Evolutionary conservation across 2,113 vertebrate species (phyloP), one percentile per base, ranked within the genome.

Genomic region (Callionymus lyra): DNA sequence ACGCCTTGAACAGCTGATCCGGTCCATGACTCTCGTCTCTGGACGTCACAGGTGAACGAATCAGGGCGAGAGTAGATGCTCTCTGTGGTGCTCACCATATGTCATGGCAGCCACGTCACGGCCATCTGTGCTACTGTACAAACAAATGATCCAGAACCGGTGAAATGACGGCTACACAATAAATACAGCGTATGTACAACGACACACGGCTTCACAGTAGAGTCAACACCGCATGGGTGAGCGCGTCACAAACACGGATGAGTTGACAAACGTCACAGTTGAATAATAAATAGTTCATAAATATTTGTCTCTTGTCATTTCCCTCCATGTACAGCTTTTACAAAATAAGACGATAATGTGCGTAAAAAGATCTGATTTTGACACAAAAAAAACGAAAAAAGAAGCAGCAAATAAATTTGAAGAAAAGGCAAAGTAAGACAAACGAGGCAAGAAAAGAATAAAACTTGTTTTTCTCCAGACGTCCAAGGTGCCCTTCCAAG

Each of bases 181-280:
- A 76, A 61, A 67, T 49, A 73, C 59, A 68, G 56, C 63, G 32
- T 59, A 77, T 73, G 56, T 66, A 76, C 65, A 77, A 27, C 72
- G 60, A 77, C 61, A 65, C 56, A 62, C 44, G 66, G 45, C 59
- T 77, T 72, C 70, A 82, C 74, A 71, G 65, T 79, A 57, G 41
- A 53, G 58, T 67, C 76, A 71, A 79, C 73, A 77, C 65, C 78
- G 72, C 78, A 81, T 80, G 82, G 78, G 62, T 77, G 75, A 78
- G 59, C 39, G 73, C 57, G 63, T 72, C 65, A 80, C 75, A 53
- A 79, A 66, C 68, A 81, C 68, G 53, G 47, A 80, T 75, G 34
- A 34, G 56, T 61, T 58, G 32, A 27, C 59, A 68, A 69, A 68
- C 53, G 72, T 56, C 53, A 62, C 59, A 76, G 41, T 69, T 54